Evolutionary conservation across 2,888 invertebrate species (phyloP).

Genomic region (Smittia sp.): DNA sequence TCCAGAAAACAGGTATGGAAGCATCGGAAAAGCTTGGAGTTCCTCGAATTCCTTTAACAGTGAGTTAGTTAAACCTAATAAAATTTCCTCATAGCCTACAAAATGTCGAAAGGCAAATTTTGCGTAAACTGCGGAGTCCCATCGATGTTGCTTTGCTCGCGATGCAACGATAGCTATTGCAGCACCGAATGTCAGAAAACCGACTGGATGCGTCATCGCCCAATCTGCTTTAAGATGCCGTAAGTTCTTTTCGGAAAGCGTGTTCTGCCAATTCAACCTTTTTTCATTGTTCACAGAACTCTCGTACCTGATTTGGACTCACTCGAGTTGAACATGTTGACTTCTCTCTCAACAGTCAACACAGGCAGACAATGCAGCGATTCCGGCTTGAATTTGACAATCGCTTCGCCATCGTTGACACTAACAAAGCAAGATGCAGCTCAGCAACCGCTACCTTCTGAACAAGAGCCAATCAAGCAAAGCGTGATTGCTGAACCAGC

Average conservation of each 20-base stretch:
- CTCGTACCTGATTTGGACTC: not conserved
- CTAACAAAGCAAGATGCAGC: no score
- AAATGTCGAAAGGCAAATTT: not conserved
- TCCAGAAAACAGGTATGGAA: no score
- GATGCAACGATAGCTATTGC: constrained; percentile 25
- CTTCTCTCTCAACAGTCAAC: not conserved
- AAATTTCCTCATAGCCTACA: no score
- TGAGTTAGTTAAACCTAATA: no score
- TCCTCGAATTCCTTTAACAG: no score
- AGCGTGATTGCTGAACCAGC: no score
- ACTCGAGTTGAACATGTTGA: not conserved
- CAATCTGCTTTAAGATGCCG: constrained; percentile 23
- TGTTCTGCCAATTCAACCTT: not conserved
- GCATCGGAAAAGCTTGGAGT: no score
- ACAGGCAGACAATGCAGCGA: no score
- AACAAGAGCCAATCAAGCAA: no score
- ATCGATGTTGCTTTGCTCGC: not conserved
- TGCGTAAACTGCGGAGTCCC: not conserved
- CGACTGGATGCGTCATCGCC: constrained; percentile 28
- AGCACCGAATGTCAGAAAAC: constrained; percentile 9
- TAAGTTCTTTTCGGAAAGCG: not conserved
- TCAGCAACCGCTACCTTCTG: no score
- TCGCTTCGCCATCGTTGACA: no score
- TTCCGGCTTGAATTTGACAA: no score
- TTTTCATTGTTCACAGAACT: not conserved